Percentiles rank a stretch among this genome's conserved stretches.
Evolutionary conservation across 2,113 vertebrate genomes (phyloP).

Genomic region (Mystacornis crossleyi): DNA sequence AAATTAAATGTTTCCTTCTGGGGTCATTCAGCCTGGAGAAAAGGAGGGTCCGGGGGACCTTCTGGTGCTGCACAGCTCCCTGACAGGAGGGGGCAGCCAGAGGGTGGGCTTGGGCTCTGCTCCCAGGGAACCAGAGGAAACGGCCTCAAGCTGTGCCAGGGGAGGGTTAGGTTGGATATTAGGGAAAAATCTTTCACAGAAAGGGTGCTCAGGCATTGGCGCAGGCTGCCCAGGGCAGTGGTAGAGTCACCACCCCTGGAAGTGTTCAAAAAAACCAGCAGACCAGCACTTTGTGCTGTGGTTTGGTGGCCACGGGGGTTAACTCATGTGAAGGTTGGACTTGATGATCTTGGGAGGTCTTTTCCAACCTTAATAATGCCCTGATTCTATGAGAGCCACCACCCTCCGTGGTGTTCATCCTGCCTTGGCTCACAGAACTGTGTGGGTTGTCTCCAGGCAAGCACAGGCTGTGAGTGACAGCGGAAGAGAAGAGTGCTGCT

Average conservation of each 20-base stretch:
- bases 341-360: neutral
- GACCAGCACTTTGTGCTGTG: neutral
- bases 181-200: neutral
- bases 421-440: neutral
- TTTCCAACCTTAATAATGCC: neutral
- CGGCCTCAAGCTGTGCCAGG: neutral
- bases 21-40: neutral
- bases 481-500: neutral
- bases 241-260: neutral
- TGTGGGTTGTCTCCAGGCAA: neutral
- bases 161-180: neutral
- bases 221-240: neutral
- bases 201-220: neutral
- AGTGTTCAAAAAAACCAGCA: accelerated
- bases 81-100: neutral
- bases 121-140: neutral
- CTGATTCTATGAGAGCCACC: neutral
- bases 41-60: neutral
- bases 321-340: neutral
- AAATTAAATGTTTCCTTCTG: neutral
- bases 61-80: too few relatives aligned
- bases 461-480: neutral
- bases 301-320: neutral
- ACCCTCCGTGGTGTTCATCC: accelerated
- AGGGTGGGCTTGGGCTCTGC: neutral